A percentile compares a stretch with the other conserved stretches of the same genome.
These are phyloP conservation scores for Eupeodes latifasciatus DNA, from an alignment of 2,888 invertebrate species.

Conservation along the genomic window DNA sequence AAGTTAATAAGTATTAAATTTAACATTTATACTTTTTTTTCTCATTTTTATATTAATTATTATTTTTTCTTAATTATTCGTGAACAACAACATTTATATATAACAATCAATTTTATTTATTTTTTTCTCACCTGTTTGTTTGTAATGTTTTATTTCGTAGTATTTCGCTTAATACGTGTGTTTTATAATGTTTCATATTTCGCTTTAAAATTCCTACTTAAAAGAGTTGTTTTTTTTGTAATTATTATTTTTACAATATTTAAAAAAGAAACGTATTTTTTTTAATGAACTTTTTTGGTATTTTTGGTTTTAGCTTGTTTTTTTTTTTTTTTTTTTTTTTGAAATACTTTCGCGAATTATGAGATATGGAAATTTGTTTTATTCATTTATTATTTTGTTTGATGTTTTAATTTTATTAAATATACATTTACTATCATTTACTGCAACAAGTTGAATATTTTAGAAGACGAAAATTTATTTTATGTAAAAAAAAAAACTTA, in stretches of 20 bases:
- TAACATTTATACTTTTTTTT: constrained; percentile 41
- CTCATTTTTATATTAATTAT: constrained; percentile 13
- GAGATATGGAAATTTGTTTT: constrained; percentile 36
- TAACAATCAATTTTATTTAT: constrained; percentile 45
- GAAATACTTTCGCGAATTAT: not conserved
- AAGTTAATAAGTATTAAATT: constrained; percentile 44
- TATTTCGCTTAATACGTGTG: constrained; percentile 16
- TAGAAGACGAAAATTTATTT: constrained; percentile 27
- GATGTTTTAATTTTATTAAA: not conserved
- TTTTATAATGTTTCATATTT: constrained; percentile 8
- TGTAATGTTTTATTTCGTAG: constrained; percentile 6
- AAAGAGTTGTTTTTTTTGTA: not conserved
- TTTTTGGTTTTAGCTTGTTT: constrained; percentile 11
- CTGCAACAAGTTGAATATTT: constrained; percentile 25
- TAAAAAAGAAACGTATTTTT: constrained; percentile 12
- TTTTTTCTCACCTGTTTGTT: constrained; percentile 15
- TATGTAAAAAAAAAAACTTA: not conserved
- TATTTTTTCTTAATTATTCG: constrained; percentile 31
- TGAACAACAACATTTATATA: constrained; percentile 59
- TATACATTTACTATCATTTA: constrained; percentile 26
- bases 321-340: no score
- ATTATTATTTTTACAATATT: constrained; percentile 26
- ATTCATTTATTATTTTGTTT: not conserved
- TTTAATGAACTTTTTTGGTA: not conserved
- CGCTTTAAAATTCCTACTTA: constrained; percentile 18